Evolutionary conservation across 2,113 vertebrate species (phyloP), one percentile per base, ranked within the genome.

Genomic region (Onychorhynchus coronatus): DNA sequence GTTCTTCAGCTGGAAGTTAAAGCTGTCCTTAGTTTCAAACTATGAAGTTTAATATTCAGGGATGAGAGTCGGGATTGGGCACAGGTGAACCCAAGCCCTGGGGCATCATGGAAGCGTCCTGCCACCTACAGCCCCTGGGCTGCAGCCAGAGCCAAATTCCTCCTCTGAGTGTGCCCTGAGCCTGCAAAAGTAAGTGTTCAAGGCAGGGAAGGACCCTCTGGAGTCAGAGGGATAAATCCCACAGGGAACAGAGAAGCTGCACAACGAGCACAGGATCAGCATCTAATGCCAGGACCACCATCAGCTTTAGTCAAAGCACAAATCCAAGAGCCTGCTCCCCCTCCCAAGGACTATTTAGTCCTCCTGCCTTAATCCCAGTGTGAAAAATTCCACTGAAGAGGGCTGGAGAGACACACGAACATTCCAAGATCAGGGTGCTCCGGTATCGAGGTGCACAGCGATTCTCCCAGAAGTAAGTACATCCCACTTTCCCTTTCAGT

Each of bases 71-170:
- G 8, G 1, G 0, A 44, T 11, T 33, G 3, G 3, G 35, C 9
- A 50, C 10, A 33, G 31, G 18, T 0, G 0, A 67, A 8, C 22
- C 39, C 5, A 0, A 52, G 11, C 16, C 30, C 12, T 1, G 1
- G 14, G 3, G 22, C 25, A 19, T 49, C 12, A 0, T 1, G 1
- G 50, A 63, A 17, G 3, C 4, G 4, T 37, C 9, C 20, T 49
- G 47, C 33, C 12, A 20, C n/a, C 33, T 6, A 2, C 21, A 24
- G 56, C 66, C 7, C 62, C 7, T 4, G 3, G 46, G 59, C 41
- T 53, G 71, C 6, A 15, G 6, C 35, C 30, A 11, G 16, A 39
- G 21, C 8, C 19, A 44, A 44, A 44, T 25, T 33, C 25, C 31
- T 21, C 3, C 56, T 62, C 33, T 25, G 33, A 31, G 24, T 0